Conservation (phyloP, 64 coral and sea anemone species). For the Montipora capricornis region DNA sequence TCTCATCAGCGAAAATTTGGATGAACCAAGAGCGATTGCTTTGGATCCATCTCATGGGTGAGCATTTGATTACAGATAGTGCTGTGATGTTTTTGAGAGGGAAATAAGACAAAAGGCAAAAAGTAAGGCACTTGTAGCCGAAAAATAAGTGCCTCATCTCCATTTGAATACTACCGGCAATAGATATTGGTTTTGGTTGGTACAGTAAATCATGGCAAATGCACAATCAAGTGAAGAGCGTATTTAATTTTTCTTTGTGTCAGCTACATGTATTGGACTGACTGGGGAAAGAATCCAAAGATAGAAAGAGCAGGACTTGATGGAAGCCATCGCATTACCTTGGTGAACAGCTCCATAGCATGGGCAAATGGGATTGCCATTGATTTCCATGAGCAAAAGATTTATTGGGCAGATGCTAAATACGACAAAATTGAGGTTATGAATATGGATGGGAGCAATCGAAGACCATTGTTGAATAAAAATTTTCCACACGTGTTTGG, state of each 20-base stretch:
- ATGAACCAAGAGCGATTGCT: constrained; percentile 91
- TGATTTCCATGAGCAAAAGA: constrained; percentile 47
- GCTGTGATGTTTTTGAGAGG: background rate
- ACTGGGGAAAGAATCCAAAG: constrained; percentile 75
- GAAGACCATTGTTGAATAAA: background rate
- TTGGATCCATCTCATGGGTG: constrained; percentile 83
- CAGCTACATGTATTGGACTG: constrained; percentile 92
- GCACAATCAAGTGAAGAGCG: too few species aligned
- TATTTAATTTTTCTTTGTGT: background rate
- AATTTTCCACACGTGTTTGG: constrained; percentile 62
- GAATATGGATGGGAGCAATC: constrained; percentile 40
- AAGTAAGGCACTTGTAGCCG: too few species aligned
- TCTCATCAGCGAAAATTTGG: constrained; percentile 63
- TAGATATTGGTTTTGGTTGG: too few species aligned
- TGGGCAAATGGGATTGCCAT: constrained; percentile 77
- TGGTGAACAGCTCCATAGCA: constrained; percentile 72
- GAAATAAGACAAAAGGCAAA: too few species aligned
- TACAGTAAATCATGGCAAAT: too few species aligned
- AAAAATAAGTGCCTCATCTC: too few species aligned
- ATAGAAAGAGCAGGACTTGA: constrained; percentile 81
- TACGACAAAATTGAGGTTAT: constrained; percentile 79
- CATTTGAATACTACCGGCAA: too few species aligned
- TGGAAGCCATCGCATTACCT: constrained; percentile 59
- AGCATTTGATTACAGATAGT: background rate
- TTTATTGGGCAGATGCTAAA: constrained; percentile 82